phyloP scores from a whole-genome alignment of 2,797 vertebrate species.

The Sebastes steindachneri region DNA sequence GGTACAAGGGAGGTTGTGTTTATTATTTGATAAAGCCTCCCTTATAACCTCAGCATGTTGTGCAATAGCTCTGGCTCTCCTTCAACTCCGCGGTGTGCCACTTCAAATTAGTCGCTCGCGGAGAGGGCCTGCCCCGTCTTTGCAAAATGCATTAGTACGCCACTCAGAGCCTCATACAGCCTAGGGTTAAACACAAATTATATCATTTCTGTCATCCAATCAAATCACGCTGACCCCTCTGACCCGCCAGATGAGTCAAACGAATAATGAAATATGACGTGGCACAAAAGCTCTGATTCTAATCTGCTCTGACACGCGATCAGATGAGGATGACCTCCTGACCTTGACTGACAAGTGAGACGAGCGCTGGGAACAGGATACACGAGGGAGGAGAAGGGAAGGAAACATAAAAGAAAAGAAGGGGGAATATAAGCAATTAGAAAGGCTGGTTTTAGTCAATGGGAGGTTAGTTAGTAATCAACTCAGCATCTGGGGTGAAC shows the following conservation, averaged over 20 bases:
- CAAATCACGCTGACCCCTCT: constrained; percentile 83
- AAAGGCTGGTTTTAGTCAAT: constrained; percentile 53
- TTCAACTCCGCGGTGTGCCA: constrained; percentile 75
- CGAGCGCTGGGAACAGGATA: constrained; percentile 67
- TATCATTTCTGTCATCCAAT: constrained; percentile 88
- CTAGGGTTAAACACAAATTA: constrained; percentile 80
- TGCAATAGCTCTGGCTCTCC: constrained; percentile 71
- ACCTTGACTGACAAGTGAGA: constrained; percentile 86
- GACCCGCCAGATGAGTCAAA: constrained; percentile 86
- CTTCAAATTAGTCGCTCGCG: constrained; percentile 80
- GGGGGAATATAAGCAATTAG: constrained; percentile 49
- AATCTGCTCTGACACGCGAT: constrained; percentile 88
- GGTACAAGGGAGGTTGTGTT: constrained; percentile 74
- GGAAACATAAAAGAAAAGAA: constrained; percentile 61
- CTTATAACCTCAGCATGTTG: constrained; percentile 74
- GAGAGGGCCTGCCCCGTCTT: constrained; percentile 81
- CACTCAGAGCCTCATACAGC: constrained; percentile 79
- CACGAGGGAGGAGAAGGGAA: constrained; percentile 60
- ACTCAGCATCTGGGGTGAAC: constrained; percentile 39
- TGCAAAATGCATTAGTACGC: constrained; percentile 70
- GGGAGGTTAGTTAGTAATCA: constrained; percentile 68
- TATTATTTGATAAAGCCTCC: constrained; percentile 81
- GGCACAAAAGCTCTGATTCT: constrained; percentile 84
- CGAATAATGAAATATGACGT: constrained; percentile 89
- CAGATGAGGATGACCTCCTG: constrained; percentile 84